Percentiles rank a stretch among this genome's conserved stretches.
Evolutionary conservation across 2,888 invertebrate genomes (phyloP).

Genomic region (Alcis repandata): DNA sequence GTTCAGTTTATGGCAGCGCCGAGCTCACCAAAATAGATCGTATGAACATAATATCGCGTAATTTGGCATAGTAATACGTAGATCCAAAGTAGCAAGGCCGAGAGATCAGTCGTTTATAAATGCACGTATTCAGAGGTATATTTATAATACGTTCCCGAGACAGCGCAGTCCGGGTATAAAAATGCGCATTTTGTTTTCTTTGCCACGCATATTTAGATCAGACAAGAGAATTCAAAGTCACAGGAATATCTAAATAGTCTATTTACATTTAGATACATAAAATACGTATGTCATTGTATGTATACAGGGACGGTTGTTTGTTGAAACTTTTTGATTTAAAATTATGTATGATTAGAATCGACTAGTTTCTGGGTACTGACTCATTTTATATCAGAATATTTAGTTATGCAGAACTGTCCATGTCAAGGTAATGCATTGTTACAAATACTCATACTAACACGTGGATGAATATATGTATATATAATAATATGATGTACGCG

Average conservation of each 20-base stretch:
- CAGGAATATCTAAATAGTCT: no score
- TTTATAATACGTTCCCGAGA: not conserved
- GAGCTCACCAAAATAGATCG: conserved; percentile 28
- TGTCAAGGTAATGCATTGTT: conserved; percentile 13
- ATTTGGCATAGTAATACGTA: conserved; percentile 30
- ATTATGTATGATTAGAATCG: not conserved
- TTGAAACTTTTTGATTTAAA: not conserved
- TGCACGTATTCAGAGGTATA: conserved; percentile 3
- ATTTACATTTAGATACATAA: not conserved
- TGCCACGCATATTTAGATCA: conserved; percentile 16
- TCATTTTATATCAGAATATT: no score
- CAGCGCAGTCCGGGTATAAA: conserved; percentile 2
- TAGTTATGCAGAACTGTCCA: conserved; percentile 1
- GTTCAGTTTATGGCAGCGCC: conserved; percentile 24
- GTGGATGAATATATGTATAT: conserved; percentile 2
- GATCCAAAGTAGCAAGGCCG: conserved; percentile 29
- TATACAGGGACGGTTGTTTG: not conserved
- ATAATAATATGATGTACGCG: not conserved
- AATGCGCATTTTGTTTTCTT: conserved; percentile 15
- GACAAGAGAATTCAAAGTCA: conserved; percentile 15
- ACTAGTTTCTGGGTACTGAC: no score
- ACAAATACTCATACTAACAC: not conserved
- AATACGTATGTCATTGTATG: not conserved
- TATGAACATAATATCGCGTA: conserved; percentile 20
- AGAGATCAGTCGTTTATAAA: conserved; percentile 16